Percentiles rank a stretch among this genome's conserved stretches.
These are phyloP conservation scores for Drosophila hydei DNA, from an alignment of 1,140 invertebrate species.

Conservation along the genomic window DNA sequence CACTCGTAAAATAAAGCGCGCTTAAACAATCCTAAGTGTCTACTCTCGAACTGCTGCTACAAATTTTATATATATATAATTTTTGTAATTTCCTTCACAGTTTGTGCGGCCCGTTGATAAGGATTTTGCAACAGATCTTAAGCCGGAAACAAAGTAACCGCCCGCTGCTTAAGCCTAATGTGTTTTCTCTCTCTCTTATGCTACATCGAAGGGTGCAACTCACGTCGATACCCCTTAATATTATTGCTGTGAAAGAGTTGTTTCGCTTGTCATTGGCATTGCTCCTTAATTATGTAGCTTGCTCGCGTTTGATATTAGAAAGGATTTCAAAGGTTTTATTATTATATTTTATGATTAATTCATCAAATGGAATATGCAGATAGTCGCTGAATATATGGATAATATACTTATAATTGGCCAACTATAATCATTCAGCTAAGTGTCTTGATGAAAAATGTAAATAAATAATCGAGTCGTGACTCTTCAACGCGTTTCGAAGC, in stretches of 20 bases:
- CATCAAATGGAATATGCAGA: too few species aligned
- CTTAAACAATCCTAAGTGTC: slow-evolving; percentile 7
- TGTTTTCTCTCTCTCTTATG: too few species aligned
- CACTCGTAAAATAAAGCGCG: slow-evolving; percentile 29
- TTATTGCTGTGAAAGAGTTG: neutral
- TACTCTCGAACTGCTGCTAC: too few species aligned
- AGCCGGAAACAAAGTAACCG: slow-evolving; percentile 12
- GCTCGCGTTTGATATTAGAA: too few species aligned
- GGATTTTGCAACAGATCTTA: slow-evolving; percentile 17
- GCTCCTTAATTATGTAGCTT: too few species aligned
- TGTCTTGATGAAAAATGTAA: neutral
- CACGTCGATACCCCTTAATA: neutral
- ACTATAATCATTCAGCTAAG: too few species aligned
- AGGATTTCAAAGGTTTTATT: too few species aligned
- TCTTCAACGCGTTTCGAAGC: neutral
- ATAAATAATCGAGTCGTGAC: neutral
- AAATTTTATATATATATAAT: slow-evolving; percentile 16
- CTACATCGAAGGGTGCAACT: too few species aligned
- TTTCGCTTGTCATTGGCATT: neutral
- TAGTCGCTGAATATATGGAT: too few species aligned
- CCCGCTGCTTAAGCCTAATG: slow-evolving; percentile 11
- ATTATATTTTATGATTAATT: too few species aligned
- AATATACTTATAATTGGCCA: too few species aligned
- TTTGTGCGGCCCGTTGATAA: slow-evolving; percentile 20
- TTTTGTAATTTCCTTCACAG: slow-evolving; percentile 71